phyloP scores from a whole-genome alignment of 2,113 vertebrate genomes.

The Rhipidura dahli region DNA sequence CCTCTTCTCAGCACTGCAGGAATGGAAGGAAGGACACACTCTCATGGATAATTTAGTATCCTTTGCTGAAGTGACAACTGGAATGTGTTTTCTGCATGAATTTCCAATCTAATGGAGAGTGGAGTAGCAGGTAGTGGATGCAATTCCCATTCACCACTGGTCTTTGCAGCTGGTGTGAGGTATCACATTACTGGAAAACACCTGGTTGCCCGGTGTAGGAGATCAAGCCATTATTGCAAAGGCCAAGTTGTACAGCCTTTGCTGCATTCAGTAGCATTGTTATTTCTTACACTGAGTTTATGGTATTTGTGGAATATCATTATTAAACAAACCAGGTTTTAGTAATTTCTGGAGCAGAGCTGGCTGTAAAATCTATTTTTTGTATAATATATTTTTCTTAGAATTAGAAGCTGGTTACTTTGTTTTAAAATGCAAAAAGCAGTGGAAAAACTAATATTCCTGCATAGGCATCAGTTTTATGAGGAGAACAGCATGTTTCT shows the following conservation, averaged over 20 bases:
- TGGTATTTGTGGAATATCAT: not conserved
- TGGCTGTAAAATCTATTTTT: not conserved
- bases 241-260: not conserved
- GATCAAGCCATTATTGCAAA: not conserved
- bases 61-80: not conserved
- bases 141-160: not conserved
- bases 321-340: not conserved
- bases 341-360: not conserved
- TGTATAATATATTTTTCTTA: not conserved
- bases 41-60: not conserved
- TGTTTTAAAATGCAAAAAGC: not conserved
- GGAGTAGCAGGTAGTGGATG: not conserved
- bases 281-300: not conserved
- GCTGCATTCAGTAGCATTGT: not conserved
- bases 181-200: not conserved
- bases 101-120: not conserved
- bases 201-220: not conserved
- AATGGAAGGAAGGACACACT: not conserved
- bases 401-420: not conserved
- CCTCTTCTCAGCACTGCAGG: not conserved
- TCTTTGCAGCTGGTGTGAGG: not conserved
- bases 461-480: not conserved
- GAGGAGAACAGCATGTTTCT: not conserved
- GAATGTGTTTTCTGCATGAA: not conserved
- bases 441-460: not conserved